phyloP scores from a whole-genome alignment of 1,140 invertebrate species.

The Neodiprion pinetum region DNA sequence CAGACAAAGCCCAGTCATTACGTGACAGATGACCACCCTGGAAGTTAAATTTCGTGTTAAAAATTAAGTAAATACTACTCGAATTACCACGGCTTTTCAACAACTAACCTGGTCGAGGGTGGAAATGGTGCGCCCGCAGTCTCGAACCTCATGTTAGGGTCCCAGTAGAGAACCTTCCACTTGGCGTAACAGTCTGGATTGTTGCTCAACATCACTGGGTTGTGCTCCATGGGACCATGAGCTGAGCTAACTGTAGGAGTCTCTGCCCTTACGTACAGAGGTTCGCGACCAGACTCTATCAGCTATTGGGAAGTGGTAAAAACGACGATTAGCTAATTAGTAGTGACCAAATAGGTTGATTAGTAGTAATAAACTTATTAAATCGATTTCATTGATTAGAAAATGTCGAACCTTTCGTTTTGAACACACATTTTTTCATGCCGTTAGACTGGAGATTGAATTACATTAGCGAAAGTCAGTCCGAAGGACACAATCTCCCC shows the following conservation, averaged over 20 bases:
- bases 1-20: slow-evolving; percentile 34
- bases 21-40: slow-evolving; percentile 32
- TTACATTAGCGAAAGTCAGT: too few relatives aligned
- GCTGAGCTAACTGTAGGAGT: slow-evolving; percentile 25
- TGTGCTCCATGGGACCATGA: slow-evolving; percentile 26
- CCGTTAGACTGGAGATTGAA: too few relatives aligned
- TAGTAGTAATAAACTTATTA: too few relatives aligned
- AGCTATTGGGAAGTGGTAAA: neutral
- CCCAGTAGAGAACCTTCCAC: slow-evolving; percentile 29
- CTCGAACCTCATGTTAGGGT: slow-evolving; percentile 28
- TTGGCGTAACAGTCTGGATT: slow-evolving; percentile 27
- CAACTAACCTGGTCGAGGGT: slow-evolving; percentile 9
- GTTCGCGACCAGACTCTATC: neutral
- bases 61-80: neutral
- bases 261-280: slow-evolving; percentile 29
- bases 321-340: too few relatives aligned
- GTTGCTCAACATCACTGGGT: slow-evolving; percentile 25
- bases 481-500: too few relatives aligned
- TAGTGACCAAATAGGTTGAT: too few relatives aligned
- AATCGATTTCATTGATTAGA: too few relatives aligned
- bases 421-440: too few relatives aligned
- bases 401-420: too few relatives aligned
- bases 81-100: neutral
- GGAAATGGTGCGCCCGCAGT: slow-evolving; percentile 27
- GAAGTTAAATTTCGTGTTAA: slow-evolving; percentile 5